Base-by-base conservation (phyloP, 2,113 vertebrate genomes). In the Nesogale talazaci region DNA sequence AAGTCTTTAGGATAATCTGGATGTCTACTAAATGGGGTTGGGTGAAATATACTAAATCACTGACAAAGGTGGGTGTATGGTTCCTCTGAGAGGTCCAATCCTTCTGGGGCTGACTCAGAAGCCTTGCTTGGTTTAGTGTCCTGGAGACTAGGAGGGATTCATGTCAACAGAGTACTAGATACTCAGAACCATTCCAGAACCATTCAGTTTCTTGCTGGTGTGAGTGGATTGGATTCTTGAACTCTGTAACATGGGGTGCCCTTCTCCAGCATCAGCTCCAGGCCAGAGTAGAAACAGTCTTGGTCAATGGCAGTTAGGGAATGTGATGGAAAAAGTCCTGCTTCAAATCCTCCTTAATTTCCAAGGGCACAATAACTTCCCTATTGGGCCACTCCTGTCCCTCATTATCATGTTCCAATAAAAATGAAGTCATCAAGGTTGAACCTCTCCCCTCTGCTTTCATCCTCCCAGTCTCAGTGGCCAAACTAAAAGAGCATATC, bases 1-100 rank as follows among this genome's bases (percentile, higher is more conserved):
- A 92, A 88, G 17, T 6, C 46, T 52, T 52, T 34, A 1, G 23
- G 82, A 52, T 67, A 57, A 31, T n/a, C 11, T 63, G 65, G 72
- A 80, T 29, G 34, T 82, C 25, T 20, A 88, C 83, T 15, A 70
- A 91, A 78, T 69, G 85, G 1, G 46, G 85, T 40, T 29, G 76
- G 69, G 57, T 19, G 92, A 95, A 92, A 93, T 72, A 74, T 52
- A 79, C 8, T 83, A 56, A 36, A 4, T 82, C 59, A 76, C 63
- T 72, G 22, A 79, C 34, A 20, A 82, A 89, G 40, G 23, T 63
- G 31, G 52, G 59, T 92, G 69, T 83, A 57, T 40, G 36, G 40
- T 38, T 63, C 80, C 9, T 34, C 23, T 70, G 52, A 36, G 11
- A 86, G 83, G 36, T 63, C 29, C 75, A 46, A 22, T 76, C 34